Conservation (phyloP, 2,113 vertebrate species). For the Zapus hudsonius region DNA sequence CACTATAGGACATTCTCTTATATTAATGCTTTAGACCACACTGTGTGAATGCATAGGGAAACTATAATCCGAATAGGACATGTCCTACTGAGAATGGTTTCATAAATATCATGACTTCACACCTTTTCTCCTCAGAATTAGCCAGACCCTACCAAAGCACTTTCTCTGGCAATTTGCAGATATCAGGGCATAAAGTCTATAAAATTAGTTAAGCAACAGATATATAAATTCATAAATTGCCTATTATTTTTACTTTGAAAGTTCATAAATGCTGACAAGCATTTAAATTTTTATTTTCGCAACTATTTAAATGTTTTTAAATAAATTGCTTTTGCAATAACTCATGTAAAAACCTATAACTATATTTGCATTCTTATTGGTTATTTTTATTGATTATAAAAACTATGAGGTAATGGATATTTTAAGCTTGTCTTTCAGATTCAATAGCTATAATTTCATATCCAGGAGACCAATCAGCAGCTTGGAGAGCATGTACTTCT, state of each 20-base stretch:
- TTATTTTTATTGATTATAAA: not conserved
- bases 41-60: accelerated
- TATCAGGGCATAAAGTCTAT: not conserved
- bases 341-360: not conserved
- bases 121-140: not conserved
- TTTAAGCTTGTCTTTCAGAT: not conserved
- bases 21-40: not conserved
- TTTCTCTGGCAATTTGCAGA: not conserved
- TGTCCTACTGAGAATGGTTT: not conserved
- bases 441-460: not conserved
- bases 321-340: not conserved
- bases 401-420: not conserved
- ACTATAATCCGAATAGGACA: not conserved
- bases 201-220: not conserved
- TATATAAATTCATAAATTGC: not conserved
- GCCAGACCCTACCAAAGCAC: not conserved
- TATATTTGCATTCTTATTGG: not conserved
- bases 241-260: not conserved
- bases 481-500: not conserved
- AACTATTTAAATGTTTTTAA: not conserved
- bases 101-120: not conserved
- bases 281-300: not conserved
- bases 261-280: not conserved
- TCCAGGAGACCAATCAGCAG: not conserved
- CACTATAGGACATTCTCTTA: not conserved